phyloP scores from a whole-genome alignment of 2,888 invertebrate species.

The Deilephila elpenor region DNA sequence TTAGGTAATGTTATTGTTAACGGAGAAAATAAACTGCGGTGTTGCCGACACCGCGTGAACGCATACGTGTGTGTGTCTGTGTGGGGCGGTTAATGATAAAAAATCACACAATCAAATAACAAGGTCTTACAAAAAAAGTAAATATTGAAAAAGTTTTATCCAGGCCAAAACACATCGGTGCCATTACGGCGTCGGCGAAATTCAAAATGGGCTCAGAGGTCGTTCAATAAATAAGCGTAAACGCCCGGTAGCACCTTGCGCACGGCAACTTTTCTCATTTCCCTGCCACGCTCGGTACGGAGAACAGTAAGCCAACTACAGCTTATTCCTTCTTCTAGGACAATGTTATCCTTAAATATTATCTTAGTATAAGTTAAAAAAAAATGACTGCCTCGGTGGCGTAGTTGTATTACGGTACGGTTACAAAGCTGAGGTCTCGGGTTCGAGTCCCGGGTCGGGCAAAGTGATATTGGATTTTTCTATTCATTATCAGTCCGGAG shows the following conservation, averaged over 20 bases:
- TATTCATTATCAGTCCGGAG: too few relatives aligned
- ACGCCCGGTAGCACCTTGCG: constrained; percentile 39
- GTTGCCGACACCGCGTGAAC: not conserved
- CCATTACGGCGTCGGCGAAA: constrained; percentile 35
- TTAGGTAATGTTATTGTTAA: constrained; percentile 2
- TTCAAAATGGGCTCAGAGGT: constrained; percentile 43
- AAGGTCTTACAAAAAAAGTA: constrained; percentile 30
- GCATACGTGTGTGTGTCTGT: not conserved
- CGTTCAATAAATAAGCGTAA: constrained; percentile 47
- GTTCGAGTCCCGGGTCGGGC: too few relatives aligned
- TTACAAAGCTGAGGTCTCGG: too few relatives aligned
- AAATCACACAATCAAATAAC: constrained; percentile 30
- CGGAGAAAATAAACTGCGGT: not conserved
- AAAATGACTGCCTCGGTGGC: too few relatives aligned
- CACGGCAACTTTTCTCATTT: constrained; percentile 42
- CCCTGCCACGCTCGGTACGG: constrained; percentile 24
- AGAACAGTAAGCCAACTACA: constrained; percentile 10
- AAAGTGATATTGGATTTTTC: too few relatives aligned
- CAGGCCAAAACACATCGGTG: constrained; percentile 32
- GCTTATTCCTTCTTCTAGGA: not conserved
- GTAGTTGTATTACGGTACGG: too few relatives aligned
- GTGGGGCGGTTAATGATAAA: constrained; percentile 21
- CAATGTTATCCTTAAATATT: not conserved
- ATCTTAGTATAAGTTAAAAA: not conserved
- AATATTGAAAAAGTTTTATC: constrained; percentile 40